Base-by-base conservation (phyloP, 2,113 vertebrate genomes). In the Hippopotamus amphibius region DNA sequence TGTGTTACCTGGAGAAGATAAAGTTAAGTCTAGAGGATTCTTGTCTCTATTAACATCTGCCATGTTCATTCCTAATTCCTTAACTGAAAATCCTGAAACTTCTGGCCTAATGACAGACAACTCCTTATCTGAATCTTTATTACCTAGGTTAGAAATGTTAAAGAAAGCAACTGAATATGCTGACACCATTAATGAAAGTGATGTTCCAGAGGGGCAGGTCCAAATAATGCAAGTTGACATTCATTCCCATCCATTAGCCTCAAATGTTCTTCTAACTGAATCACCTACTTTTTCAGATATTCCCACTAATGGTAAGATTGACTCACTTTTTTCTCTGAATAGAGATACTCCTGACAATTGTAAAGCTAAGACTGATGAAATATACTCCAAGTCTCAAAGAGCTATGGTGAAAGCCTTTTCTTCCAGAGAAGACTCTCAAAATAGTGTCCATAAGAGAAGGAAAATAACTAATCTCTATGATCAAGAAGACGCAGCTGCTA, bases 21-120 rank as follows among this genome's bases (percentile, higher is more conserved):
- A 86, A 90, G 9, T 77, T 77, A 69, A 95, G 33, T 90, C 72
- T 69, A 93, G 37, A 87, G 26, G 33, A 90, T 41, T 57, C 15
- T 24, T 53, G 87, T 77, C 68, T 95, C 30, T 79, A n/a, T 57
- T 71, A 16, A 83, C 33, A 79, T 71, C 72, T 69, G 14, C 13
- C 19, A 69, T 17, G 15, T 48, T 74, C 37, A 66, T 37, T 86
- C 21, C 76, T 90, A 82, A 76, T 50, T 76, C 63, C 59, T 90
- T 90, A 82, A n/a, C 10, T 77, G 37, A 93, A 82, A 95, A 79
- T 93, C 4, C 59, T 95, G 76, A 95, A 83, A 82, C 13, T 28
- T 72, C 46, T 88, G 22, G 17, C 28, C 46, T 88, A 93, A 69
- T 22, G 26, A 91, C 33, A 97, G 46, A 79, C 26, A 88, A 83